Percentiles rank a stretch among this genome's conserved stretches.
Evolutionary conservation across 2,888 invertebrate genomes (phyloP).

Genomic region (Saturnia japonica): DNA sequence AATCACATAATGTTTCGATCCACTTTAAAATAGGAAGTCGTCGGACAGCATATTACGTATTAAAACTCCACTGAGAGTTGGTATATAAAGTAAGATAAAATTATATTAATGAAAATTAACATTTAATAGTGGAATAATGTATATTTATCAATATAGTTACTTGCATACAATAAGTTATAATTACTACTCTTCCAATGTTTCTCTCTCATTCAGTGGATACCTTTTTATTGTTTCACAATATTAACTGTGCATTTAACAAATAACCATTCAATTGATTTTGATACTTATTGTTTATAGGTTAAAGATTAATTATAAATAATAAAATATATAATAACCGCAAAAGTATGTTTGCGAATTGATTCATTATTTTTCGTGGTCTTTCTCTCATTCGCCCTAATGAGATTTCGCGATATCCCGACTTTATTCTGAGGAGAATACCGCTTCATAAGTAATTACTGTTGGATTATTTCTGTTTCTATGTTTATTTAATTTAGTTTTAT

Average conservation of each 20-base stretch:
- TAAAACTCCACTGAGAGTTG: no score
- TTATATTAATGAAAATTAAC: no score
- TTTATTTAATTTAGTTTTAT: not conserved
- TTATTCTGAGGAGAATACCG: slow-evolving; percentile 49
- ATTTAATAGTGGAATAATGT: no score
- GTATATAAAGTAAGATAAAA: not conserved
- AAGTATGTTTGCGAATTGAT: slow-evolving; percentile 30
- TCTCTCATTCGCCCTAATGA: slow-evolving; percentile 60
- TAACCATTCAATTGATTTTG: not conserved
- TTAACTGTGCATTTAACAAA: not conserved
- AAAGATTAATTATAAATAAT: not conserved
- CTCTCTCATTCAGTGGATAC: not conserved
- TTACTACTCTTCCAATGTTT: not conserved
- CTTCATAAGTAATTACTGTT: slow-evolving; percentile 50
- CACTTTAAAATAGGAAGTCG: not conserved
- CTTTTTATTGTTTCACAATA: not conserved
- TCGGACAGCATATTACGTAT: not conserved
- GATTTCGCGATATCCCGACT: slow-evolving; percentile 53
- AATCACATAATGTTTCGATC: no score
- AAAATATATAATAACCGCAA: not conserved
- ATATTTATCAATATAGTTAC: not conserved
- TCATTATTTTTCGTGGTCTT: slow-evolving; percentile 67
- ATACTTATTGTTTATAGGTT: not conserved
- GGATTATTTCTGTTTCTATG: slow-evolving; percentile 36
- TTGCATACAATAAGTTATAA: not conserved